A percentile compares a stretch with the other conserved stretches of the same genome.
These are phyloP conservation scores for Chouioia cunea DNA, from an alignment of 2,888 invertebrate species.

Conservation along the genomic window DNA sequence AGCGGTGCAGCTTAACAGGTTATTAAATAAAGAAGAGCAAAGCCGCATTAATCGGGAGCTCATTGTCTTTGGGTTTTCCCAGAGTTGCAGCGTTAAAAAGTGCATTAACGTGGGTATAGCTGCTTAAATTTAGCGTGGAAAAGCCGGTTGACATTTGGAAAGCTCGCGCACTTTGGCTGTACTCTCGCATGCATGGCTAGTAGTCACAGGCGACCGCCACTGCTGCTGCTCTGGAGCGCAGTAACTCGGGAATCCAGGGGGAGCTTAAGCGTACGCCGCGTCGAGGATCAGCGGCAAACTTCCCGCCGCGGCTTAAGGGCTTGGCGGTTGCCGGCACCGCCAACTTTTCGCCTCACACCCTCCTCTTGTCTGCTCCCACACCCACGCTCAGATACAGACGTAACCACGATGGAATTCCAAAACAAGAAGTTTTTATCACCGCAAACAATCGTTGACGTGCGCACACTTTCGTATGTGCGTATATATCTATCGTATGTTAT, in stretches of 20 bases:
- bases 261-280: conserved; percentile 62
- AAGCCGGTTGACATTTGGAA: conserved; percentile 24
- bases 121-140: conserved; percentile 32
- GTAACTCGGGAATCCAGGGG: conserved; percentile 68
- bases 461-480: no score
- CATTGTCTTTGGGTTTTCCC: conserved; percentile 7
- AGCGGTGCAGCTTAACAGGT: no score
- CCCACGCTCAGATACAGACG: conserved; percentile 3
- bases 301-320: conserved; percentile 68
- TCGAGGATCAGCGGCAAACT: conserved; percentile 68
- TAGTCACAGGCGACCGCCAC: conserved; percentile 50
- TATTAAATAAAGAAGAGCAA: no score
- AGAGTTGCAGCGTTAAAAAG: conserved; percentile 27
- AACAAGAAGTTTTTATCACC: conserved; percentile 12
- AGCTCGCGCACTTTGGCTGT: background rate
- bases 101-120: conserved; percentile 27
- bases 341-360: conserved; percentile 62
- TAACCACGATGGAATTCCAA: conserved; percentile 18
- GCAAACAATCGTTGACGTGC: no score
- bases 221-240: conserved; percentile 55
- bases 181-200: conserved; percentile 60
- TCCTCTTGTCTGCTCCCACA: conserved; percentile 17
- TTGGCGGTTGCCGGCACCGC: conserved; percentile 64
- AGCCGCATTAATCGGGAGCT: background rate
- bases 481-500: no score